A percentile compares a stretch with the other conserved stretches of the same genome.
Conservation (phyloP, 30 jellyfish, hydroid and myxozoan genomes). For the Hydra vulgaris region DNA sequence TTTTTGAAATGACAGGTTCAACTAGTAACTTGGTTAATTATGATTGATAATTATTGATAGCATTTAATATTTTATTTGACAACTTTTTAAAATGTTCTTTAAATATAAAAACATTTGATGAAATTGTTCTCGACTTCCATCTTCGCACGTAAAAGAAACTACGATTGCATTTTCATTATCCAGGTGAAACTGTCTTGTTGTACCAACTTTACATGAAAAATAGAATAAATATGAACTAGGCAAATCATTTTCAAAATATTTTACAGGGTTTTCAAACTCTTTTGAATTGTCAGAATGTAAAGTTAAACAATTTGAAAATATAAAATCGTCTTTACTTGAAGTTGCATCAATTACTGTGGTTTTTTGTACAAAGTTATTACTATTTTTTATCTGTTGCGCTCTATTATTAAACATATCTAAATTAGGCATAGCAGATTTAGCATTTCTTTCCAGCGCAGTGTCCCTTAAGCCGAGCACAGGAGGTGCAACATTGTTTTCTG, state of each 20-base stretch:
- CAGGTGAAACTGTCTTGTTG: conserved; percentile 5
- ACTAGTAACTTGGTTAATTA: too few relatives aligned
- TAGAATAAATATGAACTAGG: conserved; percentile 8
- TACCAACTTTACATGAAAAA: conserved; percentile 18
- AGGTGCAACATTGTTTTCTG: too few relatives aligned
- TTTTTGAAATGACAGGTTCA: too few relatives aligned
- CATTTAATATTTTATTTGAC: conserved; percentile 39
- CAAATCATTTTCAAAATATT: not conserved
- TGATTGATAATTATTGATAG: too few relatives aligned
- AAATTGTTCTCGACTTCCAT: conserved; percentile 61
- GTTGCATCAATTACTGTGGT: too few relatives aligned
- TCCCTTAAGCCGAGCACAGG: too few relatives aligned
- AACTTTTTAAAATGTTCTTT: conserved; percentile 43
- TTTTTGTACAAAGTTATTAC: too few relatives aligned
- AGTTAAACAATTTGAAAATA: not conserved
- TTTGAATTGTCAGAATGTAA: not conserved
- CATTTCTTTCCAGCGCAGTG: too few relatives aligned
- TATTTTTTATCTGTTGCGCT: too few relatives aligned
- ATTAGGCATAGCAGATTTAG: too few relatives aligned
- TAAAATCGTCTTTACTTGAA: too few relatives aligned
- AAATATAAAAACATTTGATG: conserved; percentile 66
- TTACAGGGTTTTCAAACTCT: not conserved
- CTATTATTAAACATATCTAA: too few relatives aligned
- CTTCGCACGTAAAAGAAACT: conserved; percentile 39
- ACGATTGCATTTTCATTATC: conserved; percentile 1